Evolutionary conservation across 2,113 vertebrate species (phyloP).

Genomic region (Scophthalmus maximus): DNA sequence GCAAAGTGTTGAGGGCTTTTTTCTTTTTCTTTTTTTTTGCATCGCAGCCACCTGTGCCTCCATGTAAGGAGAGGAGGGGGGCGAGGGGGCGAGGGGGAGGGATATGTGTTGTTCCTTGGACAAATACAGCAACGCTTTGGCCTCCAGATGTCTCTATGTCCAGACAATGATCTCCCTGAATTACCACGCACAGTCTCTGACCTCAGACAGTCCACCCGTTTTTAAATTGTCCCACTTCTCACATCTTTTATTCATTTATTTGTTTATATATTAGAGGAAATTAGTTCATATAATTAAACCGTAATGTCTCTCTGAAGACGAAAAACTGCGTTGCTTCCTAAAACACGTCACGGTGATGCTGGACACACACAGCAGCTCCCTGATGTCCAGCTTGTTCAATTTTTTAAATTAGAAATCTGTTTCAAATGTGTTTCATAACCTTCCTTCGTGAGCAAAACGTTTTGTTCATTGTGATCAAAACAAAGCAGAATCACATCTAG

Average conservation of each 20-base stretch:
- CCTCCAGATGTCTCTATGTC: constrained; percentile 40
- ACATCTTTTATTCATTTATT: neutral
- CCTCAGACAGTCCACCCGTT: neutral
- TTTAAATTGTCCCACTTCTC: neutral
- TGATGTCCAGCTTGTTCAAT: neutral
- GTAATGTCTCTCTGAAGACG: no score
- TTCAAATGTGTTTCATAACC: constrained; percentile 13
- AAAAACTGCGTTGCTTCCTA: no score
- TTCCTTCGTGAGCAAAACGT: constrained; percentile 41
- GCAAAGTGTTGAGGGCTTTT: neutral
- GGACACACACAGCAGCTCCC: neutral
- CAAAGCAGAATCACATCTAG: constrained; percentile 19
- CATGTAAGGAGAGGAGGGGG: neutral
- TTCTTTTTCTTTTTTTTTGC: constrained; percentile 12
- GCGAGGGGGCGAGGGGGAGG: neutral
- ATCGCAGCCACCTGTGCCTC: constrained; percentile 31
- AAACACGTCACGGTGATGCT: neutral
- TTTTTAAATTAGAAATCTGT: constrained; percentile 1
- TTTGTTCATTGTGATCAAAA: constrained; percentile 25
- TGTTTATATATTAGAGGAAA: neutral
- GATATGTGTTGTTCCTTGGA: constrained; percentile 9
- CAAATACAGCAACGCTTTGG: constrained; percentile 19
- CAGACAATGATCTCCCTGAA: constrained; percentile 12
- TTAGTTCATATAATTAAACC: no score
- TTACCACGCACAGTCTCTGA: neutral